These are phyloP conservation scores for Lathronympha strigana DNA, from an alignment of 2,888 invertebrate genomes.

Conservation along the genomic window DNA sequence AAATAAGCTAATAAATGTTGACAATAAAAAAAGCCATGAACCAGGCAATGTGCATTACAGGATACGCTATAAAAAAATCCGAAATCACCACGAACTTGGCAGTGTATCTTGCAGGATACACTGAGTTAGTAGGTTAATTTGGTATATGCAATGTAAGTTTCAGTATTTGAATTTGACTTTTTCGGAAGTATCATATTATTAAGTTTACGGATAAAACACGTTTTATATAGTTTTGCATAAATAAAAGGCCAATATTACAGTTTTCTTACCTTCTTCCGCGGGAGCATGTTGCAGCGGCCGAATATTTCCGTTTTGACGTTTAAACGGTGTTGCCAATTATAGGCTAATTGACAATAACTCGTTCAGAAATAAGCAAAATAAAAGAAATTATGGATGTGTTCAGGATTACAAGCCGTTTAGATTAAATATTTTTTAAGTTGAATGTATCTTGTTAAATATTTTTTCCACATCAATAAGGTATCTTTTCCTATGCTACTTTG, in stretches of 20 bases:
- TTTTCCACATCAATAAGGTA: too few species aligned
- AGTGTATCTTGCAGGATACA: slow-evolving; percentile 22
- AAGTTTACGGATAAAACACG: not conserved
- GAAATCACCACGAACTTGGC: slow-evolving; percentile 9
- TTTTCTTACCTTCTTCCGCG: slow-evolving; percentile 21
- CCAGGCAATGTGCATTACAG: slow-evolving; percentile 14
- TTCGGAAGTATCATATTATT: not conserved
- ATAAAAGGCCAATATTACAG: not conserved
- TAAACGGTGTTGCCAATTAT: slow-evolving; percentile 15
- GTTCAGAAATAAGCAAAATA: slow-evolving; percentile 16
- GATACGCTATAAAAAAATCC: not conserved
- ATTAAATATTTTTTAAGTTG: slow-evolving; percentile 5
- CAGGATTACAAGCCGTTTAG: not conserved
- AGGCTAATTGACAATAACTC: not conserved
- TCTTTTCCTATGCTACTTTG: too few species aligned
- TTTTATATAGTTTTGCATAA: not conserved
- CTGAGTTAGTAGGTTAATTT: not conserved
- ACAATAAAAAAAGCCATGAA: slow-evolving; percentile 4
- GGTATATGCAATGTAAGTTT: not conserved
- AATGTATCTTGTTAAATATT: slow-evolving; percentile 12
- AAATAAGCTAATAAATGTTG: not conserved
- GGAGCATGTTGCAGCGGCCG: slow-evolving; percentile 9
- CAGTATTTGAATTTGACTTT: not conserved
- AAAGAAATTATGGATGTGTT: slow-evolving; percentile 1
- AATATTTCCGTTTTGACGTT: not conserved